Base-by-base conservation (phyloP, 2,888 invertebrate genomes). In the Lamellibrachia satsuma region DNA sequence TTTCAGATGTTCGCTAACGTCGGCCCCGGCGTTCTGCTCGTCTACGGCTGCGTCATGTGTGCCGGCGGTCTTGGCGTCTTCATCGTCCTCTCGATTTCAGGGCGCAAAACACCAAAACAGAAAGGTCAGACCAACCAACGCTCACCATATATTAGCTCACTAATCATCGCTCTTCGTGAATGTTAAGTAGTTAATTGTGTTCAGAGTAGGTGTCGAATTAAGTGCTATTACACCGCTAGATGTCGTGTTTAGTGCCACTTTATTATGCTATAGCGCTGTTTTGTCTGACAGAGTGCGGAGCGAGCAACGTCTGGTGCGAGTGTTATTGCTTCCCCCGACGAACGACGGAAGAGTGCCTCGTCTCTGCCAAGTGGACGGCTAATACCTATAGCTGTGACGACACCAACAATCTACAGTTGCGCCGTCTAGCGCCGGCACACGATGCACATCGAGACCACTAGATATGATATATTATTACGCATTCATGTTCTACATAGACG, bases 11-110 rank as follows among this genome's bases (percentile, higher is more conserved):
- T 97, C 94, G 96, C 96, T 22, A 93, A 94, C n/a, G 93, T 95
- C 4, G 97, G 97, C 0, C 96, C 97, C 1, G 94, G 95, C 3
- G 96, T 96, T 93, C 96, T 97, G 94, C 95, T 97, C 92, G 95
- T 95, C 7, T 96, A 96, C 92, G 96, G 96, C 93, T 95, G 96
- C 52, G 94, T 95, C 60, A 95, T 96, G 90, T 95, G 96, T 7
- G 92, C 96, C 7, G 22, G 96, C 11, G 96, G 96, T 7, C 93
- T 96, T 3, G 92, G 95, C 22, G 95, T 97, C 3, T 96, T 96
- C 93, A 93, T 95, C 55, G 94, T 94, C 6, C 94, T 97, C 3
- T 95, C 95, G 94, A 90, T 96, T 27, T 94, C 95, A 6, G 97
- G 97, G 9, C 95, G 95, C 92, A 95, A 95, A 92, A 96, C 96